Conservation (phyloP, 2,797 vertebrate genomes). For the Sphenopsis melanotis region DNA sequence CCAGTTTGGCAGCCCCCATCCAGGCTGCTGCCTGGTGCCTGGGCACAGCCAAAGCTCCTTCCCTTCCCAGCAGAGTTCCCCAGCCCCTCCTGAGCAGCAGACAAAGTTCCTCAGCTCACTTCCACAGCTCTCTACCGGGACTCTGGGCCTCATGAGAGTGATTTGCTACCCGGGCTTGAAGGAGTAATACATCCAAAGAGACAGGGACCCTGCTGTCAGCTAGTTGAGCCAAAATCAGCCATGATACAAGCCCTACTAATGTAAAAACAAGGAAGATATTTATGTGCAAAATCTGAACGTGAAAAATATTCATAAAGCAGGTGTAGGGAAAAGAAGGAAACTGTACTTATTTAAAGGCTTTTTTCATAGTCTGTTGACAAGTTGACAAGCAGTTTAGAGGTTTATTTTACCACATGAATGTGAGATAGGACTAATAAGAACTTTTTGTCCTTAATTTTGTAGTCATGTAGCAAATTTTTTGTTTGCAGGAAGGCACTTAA, state of each 20-base stretch:
- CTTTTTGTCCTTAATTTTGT: constrained; percentile 10
- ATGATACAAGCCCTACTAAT: neutral
- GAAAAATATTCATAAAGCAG: neutral
- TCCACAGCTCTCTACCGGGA: neutral
- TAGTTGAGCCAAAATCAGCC: neutral
- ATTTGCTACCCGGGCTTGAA: neutral
- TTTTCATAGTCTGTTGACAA: constrained; percentile 1
- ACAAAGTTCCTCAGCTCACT: accelerated
- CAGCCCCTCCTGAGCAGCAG: neutral
- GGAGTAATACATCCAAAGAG: neutral
- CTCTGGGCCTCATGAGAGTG: neutral
- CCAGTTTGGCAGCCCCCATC: neutral
- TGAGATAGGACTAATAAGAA: neutral
- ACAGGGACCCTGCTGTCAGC: neutral
- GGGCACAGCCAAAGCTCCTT: neutral
- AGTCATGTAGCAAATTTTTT: neutral
- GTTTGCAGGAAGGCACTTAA: neutral
- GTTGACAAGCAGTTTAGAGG: neutral
- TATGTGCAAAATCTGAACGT: neutral
- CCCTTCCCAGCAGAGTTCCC: no score
- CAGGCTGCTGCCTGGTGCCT: neutral
- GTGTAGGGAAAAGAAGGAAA: neutral
- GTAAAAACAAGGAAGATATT: neutral
- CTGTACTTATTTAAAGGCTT: neutral
- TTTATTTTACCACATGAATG: neutral